Base-by-base conservation (phyloP, 2,888 invertebrate genomes). In the Sarcophaga subvicina region DNA sequence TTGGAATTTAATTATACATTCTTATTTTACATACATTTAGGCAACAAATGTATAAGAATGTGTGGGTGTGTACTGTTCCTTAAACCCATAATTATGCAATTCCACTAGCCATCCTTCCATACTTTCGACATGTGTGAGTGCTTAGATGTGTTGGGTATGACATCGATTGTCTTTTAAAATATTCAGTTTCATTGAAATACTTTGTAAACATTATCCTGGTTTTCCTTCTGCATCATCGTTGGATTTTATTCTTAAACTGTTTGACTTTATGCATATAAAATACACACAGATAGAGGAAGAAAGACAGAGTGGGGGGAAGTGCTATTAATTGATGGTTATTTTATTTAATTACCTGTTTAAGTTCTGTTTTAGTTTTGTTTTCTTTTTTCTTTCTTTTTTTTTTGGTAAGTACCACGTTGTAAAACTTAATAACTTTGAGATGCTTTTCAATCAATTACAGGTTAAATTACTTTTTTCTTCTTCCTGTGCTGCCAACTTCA, bases 311-410 rank as follows among this genome's bases (percentile, higher is more conserved):
- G 37, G 6, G 37, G 37, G 37, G 37, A 37, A 69, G 62, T 22
- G 37, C 6, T 37, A 37, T 66, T 80, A 85, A 85, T 85, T 85
- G 75, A 79, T 79, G 62, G 79, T 79, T 85, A 85, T 82, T 85
- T 85, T 66, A 85, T 82, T 85, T 82, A 85, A 85, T 79, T 82
- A 82, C 79, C 81, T 60, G 85, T 76, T 67, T 85, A 75, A 82
- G 27, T 37, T 37, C 37, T 12, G 54, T 54, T 54, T 71, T 67
- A n/a, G 22, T 45, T 75, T 60, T 22, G 22, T 22, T 22, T 22
- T 22, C 22, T 22, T 20, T 70, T 71, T 71, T 6, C 4, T 27
- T 8, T 37, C 10, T 2, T 37, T 37, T 8, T 8, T 37, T 37
- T 37, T 37, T 37, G 37, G 37, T 37, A 37, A 37, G 37, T 37